Evolutionary conservation across 2,113 vertebrate genomes (phyloP), one percentile per base, ranked within the genome.

Genomic region (Sinocyclocheilus rhinocerous): DNA sequence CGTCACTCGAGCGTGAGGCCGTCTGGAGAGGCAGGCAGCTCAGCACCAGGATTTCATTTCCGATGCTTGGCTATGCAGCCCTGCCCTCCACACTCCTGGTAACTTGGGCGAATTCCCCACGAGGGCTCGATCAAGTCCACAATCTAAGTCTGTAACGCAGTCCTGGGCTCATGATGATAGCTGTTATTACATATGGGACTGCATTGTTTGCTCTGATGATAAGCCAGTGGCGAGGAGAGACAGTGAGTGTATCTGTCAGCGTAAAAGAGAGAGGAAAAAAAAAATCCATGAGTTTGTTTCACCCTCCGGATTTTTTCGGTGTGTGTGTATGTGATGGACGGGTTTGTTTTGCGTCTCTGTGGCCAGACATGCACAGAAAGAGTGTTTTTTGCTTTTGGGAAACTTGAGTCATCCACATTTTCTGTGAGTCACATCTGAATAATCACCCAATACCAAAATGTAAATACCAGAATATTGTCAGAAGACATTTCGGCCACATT

Each of bases 171-270:
- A 33, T 69, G 63, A 82, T 82, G 81, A 82, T 67, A 82, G 81
- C 81, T 82, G 63, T 52, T 70, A 82, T 82, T 70, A 82, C 81
- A 65, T 81, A 70, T 82, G 81, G 81, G 81, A 82, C 81, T 69
- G 42, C 36, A 82, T 70, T 82, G 81, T 82, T 82, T 82, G 81
- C 63, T 82, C 79, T 82, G 81, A 82, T 82, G 81, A 82, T 67
- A 82, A 82, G 26, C 81, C 29, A 82, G 63, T 82, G 81, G 16
- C 52, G 45, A 26, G 24, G 65, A 82, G 63, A 50, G 4, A 29
- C 63, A 22, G 45, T 33, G 81, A 70, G 81, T 70, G 39, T 81
- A 22, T 82, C 63, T 70, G 81, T 82, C 63, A 70, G 65, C 12
- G 10, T 69, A 20, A 82, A 82, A 52, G 24, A 50, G 2, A 69